A percentile compares a stretch with the other conserved stretches of the same genome.
Evolutionary conservation across 2,888 invertebrate genomes (phyloP).

Genomic region (Thysanoteuthis rhombus): DNA sequence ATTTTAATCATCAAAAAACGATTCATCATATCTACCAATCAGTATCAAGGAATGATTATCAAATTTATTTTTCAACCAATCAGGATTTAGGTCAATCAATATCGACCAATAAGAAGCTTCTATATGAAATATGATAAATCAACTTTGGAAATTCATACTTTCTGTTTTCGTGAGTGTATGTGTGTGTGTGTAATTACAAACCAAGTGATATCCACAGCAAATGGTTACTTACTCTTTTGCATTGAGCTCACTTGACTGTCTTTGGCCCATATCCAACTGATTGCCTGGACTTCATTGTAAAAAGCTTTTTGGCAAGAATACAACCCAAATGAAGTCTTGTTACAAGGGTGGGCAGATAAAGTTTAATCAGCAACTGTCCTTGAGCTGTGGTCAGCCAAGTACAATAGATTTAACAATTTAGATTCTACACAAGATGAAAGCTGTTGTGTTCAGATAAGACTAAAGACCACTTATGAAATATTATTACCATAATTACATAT

Average conservation of each 20-base stretch:
- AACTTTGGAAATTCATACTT: not conserved
- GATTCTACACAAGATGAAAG: not conserved
- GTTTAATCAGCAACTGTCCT: constrained; percentile 12
- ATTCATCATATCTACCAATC: not conserved
- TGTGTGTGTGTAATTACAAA: not conserved
- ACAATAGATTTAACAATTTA: not conserved
- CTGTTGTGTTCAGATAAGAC: not conserved
- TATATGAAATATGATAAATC: not conserved
- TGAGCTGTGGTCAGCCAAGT: constrained; percentile 12
- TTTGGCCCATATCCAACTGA: not conserved
- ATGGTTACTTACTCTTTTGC: not conserved
- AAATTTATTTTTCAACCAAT: not conserved
- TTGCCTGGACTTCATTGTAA: not conserved
- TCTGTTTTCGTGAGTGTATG: not conserved
- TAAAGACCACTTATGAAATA: not conserved
- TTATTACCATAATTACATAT: not conserved
- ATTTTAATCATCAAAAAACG: not conserved
- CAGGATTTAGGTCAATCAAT: no score
- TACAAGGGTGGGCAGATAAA: not conserved
- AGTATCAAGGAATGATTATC: not conserved
- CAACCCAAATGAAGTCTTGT: not conserved
- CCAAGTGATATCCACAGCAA: not conserved
- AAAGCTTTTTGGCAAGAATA: not conserved
- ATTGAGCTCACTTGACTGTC: not conserved
- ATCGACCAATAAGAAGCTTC: not conserved